phyloP scores from a whole-genome alignment of 2,888 invertebrate genomes.

The Cryptophagus acutangulus region DNA sequence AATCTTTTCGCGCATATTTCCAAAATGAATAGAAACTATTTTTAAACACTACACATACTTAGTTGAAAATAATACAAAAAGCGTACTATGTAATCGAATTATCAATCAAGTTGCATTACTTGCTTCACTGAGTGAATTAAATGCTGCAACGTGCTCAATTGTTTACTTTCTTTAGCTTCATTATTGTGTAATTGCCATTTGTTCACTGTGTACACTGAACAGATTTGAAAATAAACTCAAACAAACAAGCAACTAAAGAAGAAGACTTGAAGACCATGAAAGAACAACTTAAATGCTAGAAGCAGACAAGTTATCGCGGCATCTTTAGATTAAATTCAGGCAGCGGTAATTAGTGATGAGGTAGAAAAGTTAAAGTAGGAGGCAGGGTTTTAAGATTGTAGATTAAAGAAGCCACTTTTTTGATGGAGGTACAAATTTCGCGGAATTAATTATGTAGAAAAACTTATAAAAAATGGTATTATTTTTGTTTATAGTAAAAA shows the following conservation, averaged over 20 bases:
- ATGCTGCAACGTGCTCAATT: slow-evolving; percentile 11
- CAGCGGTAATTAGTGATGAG: too few species aligned
- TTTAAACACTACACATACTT: slow-evolving; percentile 15
- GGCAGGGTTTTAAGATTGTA: too few species aligned
- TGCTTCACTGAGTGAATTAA: slow-evolving; percentile 12
- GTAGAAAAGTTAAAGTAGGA: too few species aligned
- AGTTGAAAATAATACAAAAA: background rate
- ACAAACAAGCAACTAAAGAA: background rate
- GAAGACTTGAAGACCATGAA: slow-evolving; percentile 13
- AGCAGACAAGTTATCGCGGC: slow-evolving; percentile 9
- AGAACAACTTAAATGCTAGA: slow-evolving; percentile 12
- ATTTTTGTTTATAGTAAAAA: too few species aligned
- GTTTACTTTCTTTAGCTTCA: slow-evolving; percentile 12
- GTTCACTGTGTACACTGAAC: slow-evolving; percentile 1
- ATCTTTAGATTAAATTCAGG: too few species aligned
- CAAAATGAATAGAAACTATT: slow-evolving; percentile 9
- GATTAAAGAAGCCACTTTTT: too few species aligned
- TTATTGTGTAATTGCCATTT: slow-evolving; percentile 8
- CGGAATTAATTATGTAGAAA: too few species aligned
- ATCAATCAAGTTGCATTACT: slow-evolving; percentile 5
- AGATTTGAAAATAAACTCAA: background rate
- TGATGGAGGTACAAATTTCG: too few species aligned
- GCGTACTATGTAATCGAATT: slow-evolving; percentile 1
- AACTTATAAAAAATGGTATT: too few species aligned
- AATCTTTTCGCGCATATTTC: too few species aligned